Conservation (phyloP, 2,888 invertebrate species). For the Ametastegia equiseti region DNA sequence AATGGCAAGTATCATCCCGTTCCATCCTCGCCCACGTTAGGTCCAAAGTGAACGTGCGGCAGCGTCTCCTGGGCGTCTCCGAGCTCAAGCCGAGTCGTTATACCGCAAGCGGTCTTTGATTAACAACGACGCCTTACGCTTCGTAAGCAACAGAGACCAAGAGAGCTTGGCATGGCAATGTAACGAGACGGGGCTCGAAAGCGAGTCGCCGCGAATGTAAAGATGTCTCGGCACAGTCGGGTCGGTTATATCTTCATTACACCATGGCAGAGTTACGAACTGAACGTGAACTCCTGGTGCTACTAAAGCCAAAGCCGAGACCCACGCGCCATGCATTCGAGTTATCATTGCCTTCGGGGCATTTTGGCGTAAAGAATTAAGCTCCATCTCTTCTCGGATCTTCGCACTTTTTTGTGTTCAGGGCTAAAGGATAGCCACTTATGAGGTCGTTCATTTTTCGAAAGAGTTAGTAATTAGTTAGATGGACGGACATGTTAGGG, state of each 20-base stretch:
- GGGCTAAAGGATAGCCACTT: not conserved
- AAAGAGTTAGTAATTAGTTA: not conserved
- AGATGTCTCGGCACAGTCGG: conserved; percentile 71
- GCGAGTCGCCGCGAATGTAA: conserved; percentile 65
- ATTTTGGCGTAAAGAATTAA: conserved; percentile 67
- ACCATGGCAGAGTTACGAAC: conserved; percentile 72
- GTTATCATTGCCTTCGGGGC: conserved; percentile 72
- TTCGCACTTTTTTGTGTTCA: not conserved
- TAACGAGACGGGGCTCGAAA: conserved; percentile 17
- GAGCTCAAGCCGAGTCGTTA: conserved; percentile 49
- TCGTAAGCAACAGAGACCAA: not conserved
- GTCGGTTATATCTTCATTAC: conserved; percentile 75
- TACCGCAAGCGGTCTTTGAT: conserved; percentile 63
- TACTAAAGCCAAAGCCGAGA: conserved; percentile 39
- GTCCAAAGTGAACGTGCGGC: conserved; percentile 12
- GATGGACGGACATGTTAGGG: not conserved
- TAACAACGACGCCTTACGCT: conserved; percentile 66
- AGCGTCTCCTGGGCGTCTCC: conserved; percentile 24
- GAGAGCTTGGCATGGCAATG: not conserved
- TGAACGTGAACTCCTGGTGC: conserved; percentile 59
- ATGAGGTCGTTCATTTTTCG: not conserved
- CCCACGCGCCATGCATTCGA: conserved; percentile 59
- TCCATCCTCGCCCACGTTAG: conserved; percentile 29
- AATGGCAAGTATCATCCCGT: conserved; percentile 20
- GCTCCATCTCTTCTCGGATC: conserved; percentile 52